phyloP scores from a whole-genome alignment of 2,113 vertebrate species.

The Pycnonotus jocosus region DNA sequence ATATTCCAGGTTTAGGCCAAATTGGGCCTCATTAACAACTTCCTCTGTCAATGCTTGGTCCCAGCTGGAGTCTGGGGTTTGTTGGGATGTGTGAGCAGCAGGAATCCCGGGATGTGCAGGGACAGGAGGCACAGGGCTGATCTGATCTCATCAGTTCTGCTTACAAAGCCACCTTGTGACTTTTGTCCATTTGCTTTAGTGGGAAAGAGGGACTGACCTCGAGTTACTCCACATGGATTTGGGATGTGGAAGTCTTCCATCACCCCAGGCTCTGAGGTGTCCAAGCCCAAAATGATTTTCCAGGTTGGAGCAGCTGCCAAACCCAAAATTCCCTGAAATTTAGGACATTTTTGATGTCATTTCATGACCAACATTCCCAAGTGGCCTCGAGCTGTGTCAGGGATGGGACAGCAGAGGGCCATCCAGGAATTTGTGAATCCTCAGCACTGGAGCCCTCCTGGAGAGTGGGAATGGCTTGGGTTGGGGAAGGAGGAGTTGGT shows the following conservation, averaged over 20 bases:
- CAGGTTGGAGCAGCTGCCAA: background rate
- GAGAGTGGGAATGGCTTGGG: accelerated
- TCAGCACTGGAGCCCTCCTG: accelerated
- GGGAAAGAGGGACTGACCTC: background rate
- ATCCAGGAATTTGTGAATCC: background rate
- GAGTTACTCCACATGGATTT: background rate
- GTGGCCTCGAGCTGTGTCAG: background rate
- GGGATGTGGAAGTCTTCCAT: background rate
- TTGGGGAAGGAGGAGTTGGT: background rate
- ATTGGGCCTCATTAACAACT: background rate
- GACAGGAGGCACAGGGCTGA: background rate
- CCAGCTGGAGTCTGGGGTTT: background rate
- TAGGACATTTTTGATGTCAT: background rate
- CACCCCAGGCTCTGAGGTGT: accelerated
- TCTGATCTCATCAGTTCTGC: background rate
- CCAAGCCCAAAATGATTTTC: background rate
- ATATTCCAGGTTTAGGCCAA: background rate
- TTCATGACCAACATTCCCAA: background rate
- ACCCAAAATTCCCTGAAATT: background rate
- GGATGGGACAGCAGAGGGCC: background rate
- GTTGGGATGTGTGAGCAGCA: background rate
- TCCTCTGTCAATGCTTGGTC: background rate
- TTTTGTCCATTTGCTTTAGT: accelerated
- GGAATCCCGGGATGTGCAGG: background rate
- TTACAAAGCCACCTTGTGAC: background rate